Conservation (phyloP, 2,888 invertebrate genomes). For the Nymphalis c-album region DNA sequence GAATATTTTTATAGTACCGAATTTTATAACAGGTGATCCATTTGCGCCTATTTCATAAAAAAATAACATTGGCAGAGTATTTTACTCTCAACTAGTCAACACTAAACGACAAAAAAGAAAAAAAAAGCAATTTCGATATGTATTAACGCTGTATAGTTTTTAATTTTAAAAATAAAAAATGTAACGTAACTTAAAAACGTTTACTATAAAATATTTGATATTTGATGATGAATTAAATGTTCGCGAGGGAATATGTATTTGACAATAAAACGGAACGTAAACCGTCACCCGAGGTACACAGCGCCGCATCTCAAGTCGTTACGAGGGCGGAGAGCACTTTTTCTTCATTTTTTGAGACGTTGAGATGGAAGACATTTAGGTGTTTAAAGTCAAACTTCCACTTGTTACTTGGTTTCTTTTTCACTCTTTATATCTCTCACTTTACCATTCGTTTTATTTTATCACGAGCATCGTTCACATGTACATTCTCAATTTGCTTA, state of each 20-base stretch:
- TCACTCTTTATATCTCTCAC: neutral
- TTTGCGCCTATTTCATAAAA: too few species aligned
- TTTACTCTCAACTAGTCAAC: too few species aligned
- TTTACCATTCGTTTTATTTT: too few species aligned
- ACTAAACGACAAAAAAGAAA: too few species aligned
- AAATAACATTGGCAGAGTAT: too few species aligned
- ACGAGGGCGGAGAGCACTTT: slow-evolving; percentile 8
- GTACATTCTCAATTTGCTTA: too few species aligned
- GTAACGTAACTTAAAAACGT: neutral
- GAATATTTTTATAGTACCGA: too few species aligned
- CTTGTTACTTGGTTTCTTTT: neutral
- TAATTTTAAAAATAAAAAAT: too few species aligned
- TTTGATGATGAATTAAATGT: neutral
- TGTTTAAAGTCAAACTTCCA: slow-evolving; percentile 10
- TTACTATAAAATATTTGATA: neutral
- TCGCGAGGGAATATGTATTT: neutral
- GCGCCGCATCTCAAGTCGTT: slow-evolving; percentile 13
- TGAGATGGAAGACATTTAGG: slow-evolving; percentile 9
- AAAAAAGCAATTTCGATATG: too few species aligned
- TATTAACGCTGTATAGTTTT: too few species aligned
- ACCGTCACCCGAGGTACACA: neutral
- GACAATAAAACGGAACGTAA: slow-evolving; percentile 4
- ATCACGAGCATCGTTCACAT: too few species aligned
- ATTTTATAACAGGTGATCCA: too few species aligned
- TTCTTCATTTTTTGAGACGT: slow-evolving; percentile 21